Evolutionary conservation across 2,113 vertebrate genomes (phyloP).

Genomic region (Myrmecophaga tridactyla): DNA sequence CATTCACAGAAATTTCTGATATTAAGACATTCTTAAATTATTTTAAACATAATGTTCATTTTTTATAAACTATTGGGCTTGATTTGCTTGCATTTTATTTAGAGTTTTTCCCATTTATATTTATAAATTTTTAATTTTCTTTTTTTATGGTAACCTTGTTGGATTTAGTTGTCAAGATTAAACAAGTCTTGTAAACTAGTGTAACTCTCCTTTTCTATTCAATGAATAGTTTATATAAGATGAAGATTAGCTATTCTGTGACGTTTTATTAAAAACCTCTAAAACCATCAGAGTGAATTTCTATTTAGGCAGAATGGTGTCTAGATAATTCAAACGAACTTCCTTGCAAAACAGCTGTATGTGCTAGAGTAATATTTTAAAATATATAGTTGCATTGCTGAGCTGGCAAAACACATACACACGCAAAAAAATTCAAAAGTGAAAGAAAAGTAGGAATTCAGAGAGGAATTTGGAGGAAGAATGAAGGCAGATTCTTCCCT

Average conservation of each 20-base stretch:
- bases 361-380: neutral
- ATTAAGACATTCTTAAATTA: neutral
- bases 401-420: neutral
- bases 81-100: neutral
- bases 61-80: neutral
- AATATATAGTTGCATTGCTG: constrained; percentile 17
- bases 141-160: neutral
- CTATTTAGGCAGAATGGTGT: neutral
- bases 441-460: neutral
- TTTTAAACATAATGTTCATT: neutral
- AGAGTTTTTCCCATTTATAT: neutral
- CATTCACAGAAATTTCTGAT: neutral
- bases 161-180: neutral
- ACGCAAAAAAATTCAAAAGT: too few species aligned
- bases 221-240: neutral
- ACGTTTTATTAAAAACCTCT: constrained; percentile 21
- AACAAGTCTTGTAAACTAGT: neutral
- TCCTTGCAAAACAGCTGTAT: neutral
- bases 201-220: neutral
- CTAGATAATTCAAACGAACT: neutral
- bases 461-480: neutral
- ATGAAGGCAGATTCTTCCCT: neutral
- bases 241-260: constrained; percentile 6
- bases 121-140: neutral
- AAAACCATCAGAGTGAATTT: constrained; percentile 26